These are phyloP conservation scores for Flabesymbios commensalis DNA, from an alignment of 2,888 invertebrate genomes.

Conservation along the genomic window DNA sequence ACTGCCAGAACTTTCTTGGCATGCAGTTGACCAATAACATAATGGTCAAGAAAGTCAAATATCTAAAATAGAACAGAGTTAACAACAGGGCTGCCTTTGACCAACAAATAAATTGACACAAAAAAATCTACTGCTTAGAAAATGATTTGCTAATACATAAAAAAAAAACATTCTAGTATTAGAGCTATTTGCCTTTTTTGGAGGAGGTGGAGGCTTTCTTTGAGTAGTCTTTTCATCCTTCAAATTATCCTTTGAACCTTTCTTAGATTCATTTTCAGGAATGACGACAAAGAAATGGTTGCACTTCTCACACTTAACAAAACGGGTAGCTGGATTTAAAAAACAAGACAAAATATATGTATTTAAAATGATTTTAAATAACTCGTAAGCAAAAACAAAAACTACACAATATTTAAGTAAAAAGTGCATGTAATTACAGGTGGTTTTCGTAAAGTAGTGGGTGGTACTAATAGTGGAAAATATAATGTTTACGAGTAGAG, in stretches of 20 bases:
- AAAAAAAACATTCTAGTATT: neutral
- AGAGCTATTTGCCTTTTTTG: slow-evolving; percentile 72
- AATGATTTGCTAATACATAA: neutral
- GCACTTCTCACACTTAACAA: slow-evolving; percentile 97
- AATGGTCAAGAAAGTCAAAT: slow-evolving; percentile 92
- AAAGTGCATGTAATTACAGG: too few relatives aligned
- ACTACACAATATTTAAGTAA: too few relatives aligned
- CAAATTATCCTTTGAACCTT: slow-evolving; percentile 74
- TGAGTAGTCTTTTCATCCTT: slow-evolving; percentile 37
- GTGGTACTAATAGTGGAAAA: too few relatives aligned
- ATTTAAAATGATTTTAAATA: too few relatives aligned
- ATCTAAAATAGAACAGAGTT: slow-evolving; percentile 67
- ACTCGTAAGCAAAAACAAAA: too few relatives aligned
- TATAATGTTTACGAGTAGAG: too few relatives aligned
- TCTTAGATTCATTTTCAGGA: slow-evolving; percentile 89
- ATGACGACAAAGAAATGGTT: slow-evolving; percentile 96
- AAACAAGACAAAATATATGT: slow-evolving; percentile 21
- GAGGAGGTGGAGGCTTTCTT: slow-evolving; percentile 82
- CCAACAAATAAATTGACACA: neutral
- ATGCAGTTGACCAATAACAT: slow-evolving; percentile 95
- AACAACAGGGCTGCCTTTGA: too few relatives aligned
- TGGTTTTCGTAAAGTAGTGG: too few relatives aligned
- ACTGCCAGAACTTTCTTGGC: slow-evolving; percentile 97
- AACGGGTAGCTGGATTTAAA: slow-evolving; percentile 78
- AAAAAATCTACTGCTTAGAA: neutral